A percentile compares a stretch with the other conserved stretches of the same genome.
Conservation (phyloP, 2,113 vertebrate species). For the Budorcas taxicolor region DNA sequence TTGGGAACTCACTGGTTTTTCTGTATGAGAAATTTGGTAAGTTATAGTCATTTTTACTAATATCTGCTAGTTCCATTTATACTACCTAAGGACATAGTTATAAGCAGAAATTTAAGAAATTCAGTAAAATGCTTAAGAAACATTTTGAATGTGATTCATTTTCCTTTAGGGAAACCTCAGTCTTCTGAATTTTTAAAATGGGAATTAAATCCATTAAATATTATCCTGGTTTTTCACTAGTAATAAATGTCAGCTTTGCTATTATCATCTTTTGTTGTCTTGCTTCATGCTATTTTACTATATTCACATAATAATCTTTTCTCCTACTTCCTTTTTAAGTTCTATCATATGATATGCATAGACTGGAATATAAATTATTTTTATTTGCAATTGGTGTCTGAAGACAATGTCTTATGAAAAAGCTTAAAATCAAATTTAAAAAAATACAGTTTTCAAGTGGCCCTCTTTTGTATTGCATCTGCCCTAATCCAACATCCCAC, state of each 20-base stretch:
- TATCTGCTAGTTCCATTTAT: slow-evolving; percentile 27
- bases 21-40: slow-evolving; percentile 33
- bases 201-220: background rate
- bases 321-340: background rate
- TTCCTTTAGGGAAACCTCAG: background rate
- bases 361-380: background rate
- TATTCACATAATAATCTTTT: background rate
- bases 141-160: background rate
- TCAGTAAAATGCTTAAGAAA: background rate
- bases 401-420: background rate
- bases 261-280: background rate
- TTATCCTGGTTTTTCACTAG: background rate
- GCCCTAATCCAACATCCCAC: background rate
- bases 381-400: background rate
- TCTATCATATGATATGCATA: background rate
- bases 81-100: background rate
- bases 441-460: background rate
- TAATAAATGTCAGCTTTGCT: background rate
- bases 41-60: slow-evolving; percentile 22
- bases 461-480: background rate
- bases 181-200: background rate
- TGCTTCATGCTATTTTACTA: background rate
- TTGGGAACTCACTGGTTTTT: background rate
- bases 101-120: slow-evolving; percentile 20
- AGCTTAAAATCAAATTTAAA: background rate